Evolutionary conservation across 2,888 invertebrate species (phyloP).

Genomic region (Nebria salina): DNA sequence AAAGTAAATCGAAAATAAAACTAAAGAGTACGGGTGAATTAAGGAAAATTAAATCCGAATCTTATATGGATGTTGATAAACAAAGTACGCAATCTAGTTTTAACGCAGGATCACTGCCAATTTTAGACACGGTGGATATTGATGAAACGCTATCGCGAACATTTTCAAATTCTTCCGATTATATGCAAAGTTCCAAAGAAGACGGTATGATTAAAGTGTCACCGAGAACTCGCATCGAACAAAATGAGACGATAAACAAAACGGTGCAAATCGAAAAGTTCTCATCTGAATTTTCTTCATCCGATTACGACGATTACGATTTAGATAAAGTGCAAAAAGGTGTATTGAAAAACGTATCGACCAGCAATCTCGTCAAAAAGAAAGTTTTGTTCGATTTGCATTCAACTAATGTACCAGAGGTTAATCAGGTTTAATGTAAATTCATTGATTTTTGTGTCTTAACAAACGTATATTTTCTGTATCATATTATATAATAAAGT

Average conservation of each 20-base stretch:
- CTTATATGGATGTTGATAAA: slow-evolving; percentile 23
- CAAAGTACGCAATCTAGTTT: slow-evolving; percentile 8
- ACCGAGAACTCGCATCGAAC: neutral
- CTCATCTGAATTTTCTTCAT: slow-evolving; percentile 15
- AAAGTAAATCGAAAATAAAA: neutral
- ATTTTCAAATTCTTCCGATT: neutral
- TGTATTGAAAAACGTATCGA: slow-evolving; percentile 48
- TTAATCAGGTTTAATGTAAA: slow-evolving; percentile 9
- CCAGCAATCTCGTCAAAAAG: slow-evolving; percentile 50
- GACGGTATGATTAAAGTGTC: slow-evolving; percentile 21
- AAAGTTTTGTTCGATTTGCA: slow-evolving; percentile 54
- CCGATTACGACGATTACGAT: slow-evolving; percentile 30
- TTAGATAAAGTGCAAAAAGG: slow-evolving; percentile 44
- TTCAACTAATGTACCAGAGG: slow-evolving; percentile 16
- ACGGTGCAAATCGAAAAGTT: slow-evolving; percentile 10
- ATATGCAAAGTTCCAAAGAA: slow-evolving; percentile 5
- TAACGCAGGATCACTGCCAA: slow-evolving; percentile 19
- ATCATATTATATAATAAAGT: no score
- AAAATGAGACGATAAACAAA: neutral
- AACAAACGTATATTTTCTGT: no score
- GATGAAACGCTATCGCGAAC: slow-evolving; percentile 26
- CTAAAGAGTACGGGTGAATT: slow-evolving; percentile 9
- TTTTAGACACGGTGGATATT: slow-evolving; percentile 36
- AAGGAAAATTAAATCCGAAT: slow-evolving; percentile 32
- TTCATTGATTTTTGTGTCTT: slow-evolving; percentile 5